A percentile compares a stretch with the other conserved stretches of the same genome.
Evolutionary conservation across 2,888 invertebrate species (phyloP).

Genomic region (Lasioglossum vierecki): DNA sequence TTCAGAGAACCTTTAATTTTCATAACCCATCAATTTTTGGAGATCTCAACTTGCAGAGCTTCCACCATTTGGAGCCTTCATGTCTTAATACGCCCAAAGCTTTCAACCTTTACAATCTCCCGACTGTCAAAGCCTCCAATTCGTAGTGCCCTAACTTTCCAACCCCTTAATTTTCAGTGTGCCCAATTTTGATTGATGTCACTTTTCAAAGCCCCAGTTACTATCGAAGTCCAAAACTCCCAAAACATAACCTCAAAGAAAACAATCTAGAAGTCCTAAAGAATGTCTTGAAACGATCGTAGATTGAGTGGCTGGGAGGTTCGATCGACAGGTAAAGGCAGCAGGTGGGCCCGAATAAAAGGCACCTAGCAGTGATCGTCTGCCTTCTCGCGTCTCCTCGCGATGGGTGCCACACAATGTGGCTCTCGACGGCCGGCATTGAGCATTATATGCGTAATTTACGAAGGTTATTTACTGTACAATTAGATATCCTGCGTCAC

Average conservation of each 20-base stretch:
- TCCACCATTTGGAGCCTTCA: too few species aligned
- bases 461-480: slow-evolving; percentile 67
- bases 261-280: background rate
- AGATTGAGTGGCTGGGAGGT: background rate
- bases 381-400: slow-evolving; percentile 62
- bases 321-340: background rate
- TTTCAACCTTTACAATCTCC: too few species aligned
- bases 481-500: slow-evolving; percentile 66
- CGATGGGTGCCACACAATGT: slow-evolving; percentile 67
- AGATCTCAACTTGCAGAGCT: too few species aligned
- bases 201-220: background rate
- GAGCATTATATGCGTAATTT: slow-evolving; percentile 68
- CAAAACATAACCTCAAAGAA: background rate
- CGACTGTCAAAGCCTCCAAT: too few species aligned
- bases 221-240: background rate
- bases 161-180: too few species aligned
- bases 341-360: slow-evolving; percentile 4
- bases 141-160: too few species aligned
- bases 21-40: too few species aligned
- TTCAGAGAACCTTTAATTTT: too few species aligned
- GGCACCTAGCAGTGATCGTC: background rate
- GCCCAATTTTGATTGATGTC: too few species aligned
- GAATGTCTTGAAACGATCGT: background rate
- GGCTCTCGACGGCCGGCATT: slow-evolving; percentile 46
- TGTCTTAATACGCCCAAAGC: too few species aligned